Percentiles rank a stretch among this genome's conserved stretches.
These are phyloP conservation scores for Torymus auratus DNA, from an alignment of 2,888 invertebrate genomes.

Conservation along the genomic window DNA sequence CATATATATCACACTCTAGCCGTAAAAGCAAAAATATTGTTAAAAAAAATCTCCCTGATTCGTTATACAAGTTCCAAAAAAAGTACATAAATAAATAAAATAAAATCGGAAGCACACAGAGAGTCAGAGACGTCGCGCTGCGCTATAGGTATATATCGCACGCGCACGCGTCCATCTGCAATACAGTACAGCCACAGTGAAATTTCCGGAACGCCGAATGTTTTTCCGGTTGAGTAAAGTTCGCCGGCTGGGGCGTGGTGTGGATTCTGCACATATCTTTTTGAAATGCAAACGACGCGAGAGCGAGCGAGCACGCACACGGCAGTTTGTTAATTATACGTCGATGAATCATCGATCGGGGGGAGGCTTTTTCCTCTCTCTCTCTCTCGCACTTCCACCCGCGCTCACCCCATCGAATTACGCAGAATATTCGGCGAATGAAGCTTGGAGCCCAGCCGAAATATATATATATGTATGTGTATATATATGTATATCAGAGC, in stretches of 20 bases:
- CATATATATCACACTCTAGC: too few relatives aligned
- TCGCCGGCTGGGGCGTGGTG: background rate
- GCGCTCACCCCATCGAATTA: background rate
- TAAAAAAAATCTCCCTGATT: too few relatives aligned
- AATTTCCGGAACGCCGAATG: slow-evolving; percentile 1
- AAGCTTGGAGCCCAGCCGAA: background rate
- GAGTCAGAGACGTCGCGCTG: too few relatives aligned
- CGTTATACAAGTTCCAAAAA: too few relatives aligned
- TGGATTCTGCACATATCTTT: slow-evolving; percentile 35
- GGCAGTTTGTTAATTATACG: slow-evolving; percentile 40
- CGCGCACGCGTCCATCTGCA: too few relatives aligned
- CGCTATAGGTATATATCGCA: too few relatives aligned
- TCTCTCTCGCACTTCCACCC: too few relatives aligned
- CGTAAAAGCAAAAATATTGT: too few relatives aligned
- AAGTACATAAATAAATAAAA: too few relatives aligned
- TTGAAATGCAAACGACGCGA: slow-evolving; percentile 47
- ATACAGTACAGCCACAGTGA: too few relatives aligned
- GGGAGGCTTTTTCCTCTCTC: background rate
- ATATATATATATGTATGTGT: too few relatives aligned
- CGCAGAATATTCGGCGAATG: slow-evolving; percentile 23
- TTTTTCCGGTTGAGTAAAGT: slow-evolving; percentile 33
- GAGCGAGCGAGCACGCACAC: slow-evolving; percentile 7
- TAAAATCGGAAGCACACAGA: too few relatives aligned
- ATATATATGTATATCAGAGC: background rate
- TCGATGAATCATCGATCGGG: slow-evolving; percentile 32